phyloP scores from a whole-genome alignment of 2,113 vertebrate genomes.

The Petaurus breviceps region DNA sequence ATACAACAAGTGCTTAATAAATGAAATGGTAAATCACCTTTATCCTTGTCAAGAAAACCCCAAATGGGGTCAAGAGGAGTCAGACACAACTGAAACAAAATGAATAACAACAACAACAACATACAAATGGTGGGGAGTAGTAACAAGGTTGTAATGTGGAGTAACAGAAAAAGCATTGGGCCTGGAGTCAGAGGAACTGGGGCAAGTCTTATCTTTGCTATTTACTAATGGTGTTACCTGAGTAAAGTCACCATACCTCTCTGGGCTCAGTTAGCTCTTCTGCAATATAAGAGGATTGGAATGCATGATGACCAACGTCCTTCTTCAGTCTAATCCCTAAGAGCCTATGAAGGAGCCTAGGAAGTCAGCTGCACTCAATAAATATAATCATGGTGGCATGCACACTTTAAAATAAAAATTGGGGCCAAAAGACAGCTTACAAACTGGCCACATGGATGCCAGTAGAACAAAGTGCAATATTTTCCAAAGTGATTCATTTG shows the following conservation, averaged over 20 bases:
- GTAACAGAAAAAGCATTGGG: not conserved
- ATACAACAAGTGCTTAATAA: not conserved
- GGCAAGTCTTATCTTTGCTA: not conserved
- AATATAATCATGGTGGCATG: not conserved
- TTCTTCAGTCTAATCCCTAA: not conserved
- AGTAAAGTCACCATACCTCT: not conserved
- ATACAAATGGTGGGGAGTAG: not conserved
- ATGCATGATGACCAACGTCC: not conserved
- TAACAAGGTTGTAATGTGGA: not conserved
- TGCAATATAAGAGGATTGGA: not conserved
- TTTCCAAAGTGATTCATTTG: slow-evolving; percentile 54
- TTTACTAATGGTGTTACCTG: not conserved
- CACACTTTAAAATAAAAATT: slow-evolving; percentile 30
- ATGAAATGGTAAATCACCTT: not conserved
- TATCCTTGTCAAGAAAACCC: not conserved
- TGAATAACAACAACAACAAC: not conserved
- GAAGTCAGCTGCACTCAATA: not conserved
- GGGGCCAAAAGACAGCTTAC: not conserved
- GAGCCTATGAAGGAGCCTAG: not conserved
- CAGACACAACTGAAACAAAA: not conserved
- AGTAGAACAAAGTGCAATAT: slow-evolving; percentile 27
- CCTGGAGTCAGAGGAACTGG: not conserved
- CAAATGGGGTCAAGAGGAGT: not conserved
- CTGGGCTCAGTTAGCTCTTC: not conserved
- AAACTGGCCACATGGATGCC: not conserved